Percentiles rank a stretch among this genome's conserved stretches.
Evolutionary conservation across 2,888 invertebrate genomes (phyloP).

Genomic region (Sphinx pinastri): DNA sequence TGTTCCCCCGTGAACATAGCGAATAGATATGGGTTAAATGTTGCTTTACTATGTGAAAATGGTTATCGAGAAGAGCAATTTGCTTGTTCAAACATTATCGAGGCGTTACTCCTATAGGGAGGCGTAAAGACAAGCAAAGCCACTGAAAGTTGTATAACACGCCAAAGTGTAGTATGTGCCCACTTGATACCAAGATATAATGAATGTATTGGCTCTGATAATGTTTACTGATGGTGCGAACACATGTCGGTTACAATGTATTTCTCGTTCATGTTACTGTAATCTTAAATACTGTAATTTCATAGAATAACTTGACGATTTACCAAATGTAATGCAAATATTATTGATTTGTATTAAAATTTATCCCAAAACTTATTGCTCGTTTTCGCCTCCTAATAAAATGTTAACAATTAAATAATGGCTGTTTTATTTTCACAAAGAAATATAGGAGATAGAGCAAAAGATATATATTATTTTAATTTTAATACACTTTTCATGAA

Average conservation of each 20-base stretch:
- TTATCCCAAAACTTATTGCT: constrained; percentile 82
- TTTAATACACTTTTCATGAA: no score
- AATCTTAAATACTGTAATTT: constrained; percentile 80
- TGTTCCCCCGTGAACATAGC: no score
- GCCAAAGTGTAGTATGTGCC: not conserved
- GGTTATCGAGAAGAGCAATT: constrained; percentile 17
- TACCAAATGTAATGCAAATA: constrained; percentile 77
- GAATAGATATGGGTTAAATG: no score
- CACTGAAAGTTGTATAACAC: constrained; percentile 9
- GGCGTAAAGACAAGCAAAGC: constrained; percentile 15
- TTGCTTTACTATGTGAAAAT: constrained; percentile 24
- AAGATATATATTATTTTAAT: no score
- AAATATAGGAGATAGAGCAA: no score
- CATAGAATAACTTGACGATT: constrained; percentile 79
- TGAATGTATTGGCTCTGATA: constrained; percentile 18
- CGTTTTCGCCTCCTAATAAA: constrained; percentile 85
- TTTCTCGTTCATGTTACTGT: constrained; percentile 82
- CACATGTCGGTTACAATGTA: constrained; percentile 67
- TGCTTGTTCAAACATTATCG: constrained; percentile 16
- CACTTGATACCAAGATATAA: not conserved
- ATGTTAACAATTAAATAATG: constrained; percentile 77
- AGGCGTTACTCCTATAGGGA: constrained; percentile 2
- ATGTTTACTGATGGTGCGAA: constrained; percentile 66
- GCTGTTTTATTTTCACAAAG: constrained; percentile 53
- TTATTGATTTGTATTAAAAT: constrained; percentile 78